These are phyloP conservation scores for Dasypus novemcinctus DNA, from an alignment of 2,113 vertebrate genomes.

Conservation along the genomic window DNA sequence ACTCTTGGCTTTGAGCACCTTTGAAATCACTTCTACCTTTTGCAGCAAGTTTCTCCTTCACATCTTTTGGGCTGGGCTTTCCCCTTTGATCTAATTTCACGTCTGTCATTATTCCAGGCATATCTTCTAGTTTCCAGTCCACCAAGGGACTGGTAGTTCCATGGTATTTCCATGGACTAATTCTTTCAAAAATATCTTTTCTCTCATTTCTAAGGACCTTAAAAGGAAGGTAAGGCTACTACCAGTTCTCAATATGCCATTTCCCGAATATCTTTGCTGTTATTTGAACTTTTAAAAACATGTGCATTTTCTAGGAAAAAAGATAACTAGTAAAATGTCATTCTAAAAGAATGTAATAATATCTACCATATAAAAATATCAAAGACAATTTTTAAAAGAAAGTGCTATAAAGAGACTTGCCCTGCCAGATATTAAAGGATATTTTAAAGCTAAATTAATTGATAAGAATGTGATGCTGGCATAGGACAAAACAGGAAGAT, in stretches of 20 bases:
- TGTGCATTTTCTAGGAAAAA: neutral
- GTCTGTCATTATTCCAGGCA: neutral
- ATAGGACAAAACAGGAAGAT: slow-evolving; percentile 18
- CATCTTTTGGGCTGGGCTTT: neutral
- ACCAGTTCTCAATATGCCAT: neutral
- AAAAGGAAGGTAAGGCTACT: neutral
- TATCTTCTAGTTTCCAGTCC: neutral
- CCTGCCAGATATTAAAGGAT: slow-evolving; percentile 20
- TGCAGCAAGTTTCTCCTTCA: neutral
- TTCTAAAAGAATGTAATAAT: neutral
- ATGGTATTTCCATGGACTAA: neutral
- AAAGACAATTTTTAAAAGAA: neutral
- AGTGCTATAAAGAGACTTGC: neutral
- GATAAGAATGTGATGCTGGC: neutral
- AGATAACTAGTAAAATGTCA: neutral
- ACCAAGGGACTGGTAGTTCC: neutral
- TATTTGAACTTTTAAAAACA: neutral
- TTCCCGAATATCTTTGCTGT: neutral
- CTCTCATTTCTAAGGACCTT: neutral
- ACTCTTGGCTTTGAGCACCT: neutral
- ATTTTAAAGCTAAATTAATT: slow-evolving; percentile 32
- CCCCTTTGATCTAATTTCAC: neutral
- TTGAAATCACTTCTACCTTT: neutral
- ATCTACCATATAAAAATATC: neutral
- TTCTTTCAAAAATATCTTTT: neutral